Evolutionary conservation across 2,888 invertebrate genomes (phyloP).

Genomic region (Caradrina kadenii): DNA sequence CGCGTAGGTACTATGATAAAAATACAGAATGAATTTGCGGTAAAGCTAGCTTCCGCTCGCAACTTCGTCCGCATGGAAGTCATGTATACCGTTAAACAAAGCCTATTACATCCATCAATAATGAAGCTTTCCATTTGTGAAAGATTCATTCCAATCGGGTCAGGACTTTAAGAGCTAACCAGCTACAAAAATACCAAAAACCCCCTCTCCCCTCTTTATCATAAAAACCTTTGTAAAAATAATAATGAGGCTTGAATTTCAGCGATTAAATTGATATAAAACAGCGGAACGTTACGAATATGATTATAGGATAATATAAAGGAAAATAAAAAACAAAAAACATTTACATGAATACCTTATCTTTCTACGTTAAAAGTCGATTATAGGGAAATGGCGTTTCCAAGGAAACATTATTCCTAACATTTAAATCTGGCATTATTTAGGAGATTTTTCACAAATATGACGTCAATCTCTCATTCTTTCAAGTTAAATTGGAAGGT

Average conservation of each 20-base stretch:
- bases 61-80: no score
- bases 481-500: slow-evolving; percentile 22
- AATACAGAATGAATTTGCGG: no score
- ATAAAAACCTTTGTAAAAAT: neutral
- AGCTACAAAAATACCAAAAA: no score
- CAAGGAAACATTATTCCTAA: slow-evolving; percentile 9
- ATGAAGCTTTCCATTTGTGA: no score
- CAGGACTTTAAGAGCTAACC: no score
- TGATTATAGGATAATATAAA: neutral
- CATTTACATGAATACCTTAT: slow-evolving; percentile 1
- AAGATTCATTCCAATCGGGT: no score
- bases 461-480: slow-evolving; percentile 12
- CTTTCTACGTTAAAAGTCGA: slow-evolving; percentile 13
- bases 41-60: no score
- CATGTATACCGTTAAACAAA: no score
- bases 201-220: no score
- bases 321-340: neutral
- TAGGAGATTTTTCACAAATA: slow-evolving; percentile 22
- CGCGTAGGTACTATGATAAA: no score
- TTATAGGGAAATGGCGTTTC: slow-evolving; percentile 6
- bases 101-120: no score
- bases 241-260: neutral
- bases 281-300: neutral
- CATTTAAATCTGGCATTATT: slow-evolving; percentile 36
- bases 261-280: neutral